Base-by-base conservation (phyloP, 2,888 invertebrate genomes). In the Carterocephalus palaemon region DNA sequence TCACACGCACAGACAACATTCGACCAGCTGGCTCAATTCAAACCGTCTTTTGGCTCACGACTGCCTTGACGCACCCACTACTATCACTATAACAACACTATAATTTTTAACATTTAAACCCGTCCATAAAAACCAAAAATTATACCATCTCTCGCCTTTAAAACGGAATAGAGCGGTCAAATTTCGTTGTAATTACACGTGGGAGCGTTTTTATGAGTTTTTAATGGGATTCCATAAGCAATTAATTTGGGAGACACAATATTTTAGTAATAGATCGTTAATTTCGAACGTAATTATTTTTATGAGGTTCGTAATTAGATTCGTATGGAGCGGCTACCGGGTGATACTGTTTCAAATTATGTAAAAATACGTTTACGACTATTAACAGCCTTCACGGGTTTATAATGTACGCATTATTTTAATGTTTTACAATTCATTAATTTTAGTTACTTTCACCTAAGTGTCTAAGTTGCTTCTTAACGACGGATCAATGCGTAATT, bases 181-280 rank as follows among this genome's bases (percentile, higher is more conserved):
- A 51, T 51, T 48, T 48, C 37, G 23, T 17, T 43, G 32, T 51
- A 48, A 51, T 43, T 33, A 46, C 34, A 43, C 48, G 40, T 42
- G 13, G 28, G 34, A 22, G 10, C 17, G 36, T 4, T 51, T 57
- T 60, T 59, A 60, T 48, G 47, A 39, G 48, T 45, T 57, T 57
- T 56, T 61, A 56, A 62, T 59, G 56, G 53, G 47, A 48, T 52
- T 46, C 47, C 50, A 39, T 56, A 54, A 52, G 53, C 56, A 54
- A 59, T 62, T 58, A 54, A 54, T 50, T 54, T 50, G 34, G 52
- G 52, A 48, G 55, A 61, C 59, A 59, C 34, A 48, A 52, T 52
- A 54, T 54, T 53, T 59, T 51, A 52, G 53, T 53, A 46, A 57
- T 57, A 61, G 53, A 48, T 55, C 53, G 54, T 61, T 61, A 60